Base-by-base conservation (phyloP, 1,140 invertebrate genomes). In the Papilio dardanus region DNA sequence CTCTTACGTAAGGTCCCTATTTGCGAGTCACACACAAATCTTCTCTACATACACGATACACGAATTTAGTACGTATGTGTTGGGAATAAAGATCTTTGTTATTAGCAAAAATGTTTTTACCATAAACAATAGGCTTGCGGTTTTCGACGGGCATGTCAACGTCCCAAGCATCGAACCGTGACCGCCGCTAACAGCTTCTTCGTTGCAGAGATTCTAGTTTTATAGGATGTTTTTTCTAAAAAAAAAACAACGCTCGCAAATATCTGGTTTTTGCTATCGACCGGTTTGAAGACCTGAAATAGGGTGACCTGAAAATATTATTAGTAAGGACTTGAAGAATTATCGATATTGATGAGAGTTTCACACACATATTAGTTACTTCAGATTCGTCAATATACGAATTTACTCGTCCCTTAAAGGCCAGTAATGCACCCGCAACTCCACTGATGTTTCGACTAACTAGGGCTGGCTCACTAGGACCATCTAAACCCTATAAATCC, bases 121-220 rank as follows among this genome's bases (percentile, higher is more conserved):
- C 14, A 73, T 37, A 87, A 66, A 87, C 86, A 87, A 85, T 86
- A 81, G 81, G 71, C 80, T 84, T 87, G 86, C 80, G 89, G 87
- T 89, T 88, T 88, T 86, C 79, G 82, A 82, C 83, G 79, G 81
- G 79, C 78, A 80, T 87, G 90, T 92, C 88, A 90, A 90, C 86
- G 90, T 79, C 84, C 89, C 78, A 81, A 68, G 76, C 79, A 85
- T 58, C 85, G 80, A 84, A 86, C 82, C 87, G 77, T 87, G 84
- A 86, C 88, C 81, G 78, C 65, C 73, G 76, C 79, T 83, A 81
- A 75, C 77, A 77, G 65, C 74, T 37, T 69, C 74, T 76, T 81
- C 81, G 75, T 82, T 74, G 62, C 71, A 54, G 73, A 67, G 71
- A 78, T 75, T 74, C 65, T 74, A 67, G 46, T 73, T 71, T 73